Evolutionary conservation across 2,888 invertebrate genomes (phyloP).

Genomic region (Seira musarum): DNA sequence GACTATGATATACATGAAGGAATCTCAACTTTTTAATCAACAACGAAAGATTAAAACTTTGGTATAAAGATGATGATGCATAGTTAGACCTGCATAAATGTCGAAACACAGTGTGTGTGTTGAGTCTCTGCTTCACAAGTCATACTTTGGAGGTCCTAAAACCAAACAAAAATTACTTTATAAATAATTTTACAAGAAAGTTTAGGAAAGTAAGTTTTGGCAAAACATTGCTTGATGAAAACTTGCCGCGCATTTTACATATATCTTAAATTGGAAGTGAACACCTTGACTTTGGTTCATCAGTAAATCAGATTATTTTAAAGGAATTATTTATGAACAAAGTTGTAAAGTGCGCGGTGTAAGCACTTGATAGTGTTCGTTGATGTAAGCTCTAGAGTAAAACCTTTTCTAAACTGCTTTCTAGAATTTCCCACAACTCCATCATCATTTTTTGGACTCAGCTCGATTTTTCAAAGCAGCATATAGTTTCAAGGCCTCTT

Average conservation of each 20-base stretch:
- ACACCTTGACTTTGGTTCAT: neutral
- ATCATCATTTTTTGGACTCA: neutral
- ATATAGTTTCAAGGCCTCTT: constrained; percentile 48
- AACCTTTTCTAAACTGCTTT: constrained; percentile 29
- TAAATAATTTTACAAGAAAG: constrained; percentile 3
- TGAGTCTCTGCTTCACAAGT: constrained; percentile 43
- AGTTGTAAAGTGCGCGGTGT: neutral
- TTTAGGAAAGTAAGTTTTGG: too few species aligned
- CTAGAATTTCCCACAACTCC: constrained; percentile 17
- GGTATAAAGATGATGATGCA: neutral
- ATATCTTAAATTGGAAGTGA: neutral
- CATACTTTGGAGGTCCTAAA: constrained; percentile 48
- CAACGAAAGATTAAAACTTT: neutral
- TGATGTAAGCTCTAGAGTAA: neutral
- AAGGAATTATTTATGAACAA: neutral
- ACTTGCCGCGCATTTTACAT: neutral
- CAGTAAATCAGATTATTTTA: neutral
- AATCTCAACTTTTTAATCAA: too few species aligned
- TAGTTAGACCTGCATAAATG: neutral
- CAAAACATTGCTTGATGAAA: neutral
- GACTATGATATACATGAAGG: too few species aligned
- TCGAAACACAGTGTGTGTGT: neutral
- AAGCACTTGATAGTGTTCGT: neutral
- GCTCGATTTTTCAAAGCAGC: constrained; percentile 40
- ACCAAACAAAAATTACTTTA: constrained; percentile 37